phyloP scores from a whole-genome alignment of 2,113 vertebrate genomes.

The Neotoma lepida region DNA sequence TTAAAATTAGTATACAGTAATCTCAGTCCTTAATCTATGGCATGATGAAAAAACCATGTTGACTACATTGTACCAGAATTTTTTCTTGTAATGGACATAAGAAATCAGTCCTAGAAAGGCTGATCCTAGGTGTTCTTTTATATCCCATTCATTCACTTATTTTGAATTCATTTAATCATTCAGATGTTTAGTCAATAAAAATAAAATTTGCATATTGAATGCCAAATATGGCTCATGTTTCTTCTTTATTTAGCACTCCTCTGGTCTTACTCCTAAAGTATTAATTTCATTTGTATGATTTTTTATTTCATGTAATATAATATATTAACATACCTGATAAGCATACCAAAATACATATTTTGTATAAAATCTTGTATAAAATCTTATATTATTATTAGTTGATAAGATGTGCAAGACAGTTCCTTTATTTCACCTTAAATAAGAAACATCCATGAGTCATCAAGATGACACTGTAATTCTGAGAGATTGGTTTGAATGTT shows the following conservation, averaged over 20 bases:
- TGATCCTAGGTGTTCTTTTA: not conserved
- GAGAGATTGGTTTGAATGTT: not conserved
- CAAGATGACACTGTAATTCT: not conserved
- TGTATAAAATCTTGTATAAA: not conserved
- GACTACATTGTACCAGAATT: not conserved
- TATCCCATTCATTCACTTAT: not conserved
- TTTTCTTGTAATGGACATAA: constrained; percentile 13
- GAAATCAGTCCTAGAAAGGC: not conserved
- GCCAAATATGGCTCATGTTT: not conserved
- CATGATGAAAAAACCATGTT: not conserved
- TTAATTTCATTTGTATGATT: not conserved
- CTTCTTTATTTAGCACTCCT: not conserved
- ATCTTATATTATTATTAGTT: not conserved
- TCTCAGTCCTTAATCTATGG: not conserved
- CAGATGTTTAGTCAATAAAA: not conserved
- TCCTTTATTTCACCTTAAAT: not conserved
- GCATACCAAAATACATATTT: not conserved
- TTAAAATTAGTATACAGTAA: constrained; percentile 14
- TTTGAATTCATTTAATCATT: not conserved
- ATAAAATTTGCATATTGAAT: not conserved
- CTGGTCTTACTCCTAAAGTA: not conserved
- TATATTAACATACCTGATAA: not conserved
- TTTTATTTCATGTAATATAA: not conserved
- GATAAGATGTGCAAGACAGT: not conserved
- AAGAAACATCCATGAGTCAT: not conserved